A percentile compares a stretch with the other conserved stretches of the same genome.
phyloP scores from a whole-genome alignment of 30 jellyfish, hydroid and myxozoan genomes.

The Clytia hemisphaerica region DNA sequence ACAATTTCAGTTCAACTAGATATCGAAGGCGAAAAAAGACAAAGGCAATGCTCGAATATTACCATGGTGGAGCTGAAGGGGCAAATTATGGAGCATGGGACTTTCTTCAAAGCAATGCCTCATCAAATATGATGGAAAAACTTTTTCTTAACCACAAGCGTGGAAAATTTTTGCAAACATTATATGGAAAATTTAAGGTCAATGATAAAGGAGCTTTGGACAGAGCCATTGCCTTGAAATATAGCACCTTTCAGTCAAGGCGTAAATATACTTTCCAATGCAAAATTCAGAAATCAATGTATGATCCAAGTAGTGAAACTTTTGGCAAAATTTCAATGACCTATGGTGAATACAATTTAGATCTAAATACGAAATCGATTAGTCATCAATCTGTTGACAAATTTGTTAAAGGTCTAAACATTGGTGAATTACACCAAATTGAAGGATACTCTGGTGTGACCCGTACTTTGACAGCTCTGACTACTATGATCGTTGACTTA shows the following conservation, averaged over 20 bases:
- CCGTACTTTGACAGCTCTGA: conserved; percentile 12
- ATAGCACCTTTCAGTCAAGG: neutral
- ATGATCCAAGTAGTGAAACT: neutral
- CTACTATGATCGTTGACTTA: conserved; percentile 3
- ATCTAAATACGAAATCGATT: neutral
- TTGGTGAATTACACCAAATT: neutral
- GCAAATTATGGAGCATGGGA: conserved; percentile 10
- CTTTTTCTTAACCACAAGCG: neutral
- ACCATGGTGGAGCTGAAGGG: neutral
- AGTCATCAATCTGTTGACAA: neutral
- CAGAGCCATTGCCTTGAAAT: conserved; percentile 14
- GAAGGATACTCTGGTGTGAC: conserved; percentile 7
- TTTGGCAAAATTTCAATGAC: neutral
- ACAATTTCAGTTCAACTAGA: neutral
- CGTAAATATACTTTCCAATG: conserved; percentile 9
- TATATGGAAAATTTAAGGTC: neutral
- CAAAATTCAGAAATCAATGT: conserved; percentile 8
- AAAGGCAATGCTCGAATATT: conserved; percentile 2
- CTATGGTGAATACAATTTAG: conserved; percentile 3
- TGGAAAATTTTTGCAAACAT: conserved; percentile 11
- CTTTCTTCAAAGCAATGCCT: neutral
- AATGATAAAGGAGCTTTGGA: neutral
- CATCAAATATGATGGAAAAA: conserved; percentile 9
- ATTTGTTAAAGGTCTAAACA: neutral
- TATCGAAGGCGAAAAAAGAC: conserved; percentile 18